A percentile compares a stretch with the other conserved stretches of the same genome.
phyloP scores from a whole-genome alignment of 2,113 vertebrate genomes.

The Osmerus eperlanus region DNA sequence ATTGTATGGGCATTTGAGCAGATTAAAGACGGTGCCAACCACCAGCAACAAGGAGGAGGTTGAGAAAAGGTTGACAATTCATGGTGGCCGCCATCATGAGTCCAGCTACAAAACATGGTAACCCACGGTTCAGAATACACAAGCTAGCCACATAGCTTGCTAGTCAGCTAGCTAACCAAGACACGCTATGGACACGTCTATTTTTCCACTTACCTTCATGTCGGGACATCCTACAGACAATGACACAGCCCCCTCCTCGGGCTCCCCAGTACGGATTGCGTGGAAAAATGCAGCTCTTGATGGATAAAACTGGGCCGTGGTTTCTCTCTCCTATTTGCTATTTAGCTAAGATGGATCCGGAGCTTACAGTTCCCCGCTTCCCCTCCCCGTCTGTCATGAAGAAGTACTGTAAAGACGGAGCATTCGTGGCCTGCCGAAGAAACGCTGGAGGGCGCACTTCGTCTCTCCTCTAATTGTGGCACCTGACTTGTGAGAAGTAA shows the following conservation, averaged over 20 bases:
- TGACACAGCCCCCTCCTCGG: constrained; percentile 71
- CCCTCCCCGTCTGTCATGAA: constrained; percentile 68
- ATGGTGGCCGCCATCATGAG: constrained; percentile 45
- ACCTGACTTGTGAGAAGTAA: no score
- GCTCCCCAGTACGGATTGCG: constrained; percentile 63
- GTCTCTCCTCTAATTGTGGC: no score
- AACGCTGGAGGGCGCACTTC: constrained; percentile 56
- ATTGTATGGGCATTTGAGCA: background rate
- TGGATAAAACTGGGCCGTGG: constrained; percentile 57
- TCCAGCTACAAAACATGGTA: constrained; percentile 54
- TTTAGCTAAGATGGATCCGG: constrained; percentile 74
- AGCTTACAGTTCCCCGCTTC: constrained; percentile 75
- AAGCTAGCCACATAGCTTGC: constrained; percentile 31
- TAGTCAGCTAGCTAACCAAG: constrained; percentile 32
- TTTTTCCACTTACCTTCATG: constrained; percentile 81
- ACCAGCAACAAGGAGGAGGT: background rate
- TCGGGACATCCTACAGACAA: constrained; percentile 85
- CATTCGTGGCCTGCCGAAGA: constrained; percentile 14
- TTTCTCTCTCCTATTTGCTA: constrained; percentile 66
- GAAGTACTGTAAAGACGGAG: constrained; percentile 21
- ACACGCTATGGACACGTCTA: constrained; percentile 48
- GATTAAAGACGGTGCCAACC: background rate
- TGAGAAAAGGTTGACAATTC: constrained; percentile 28
- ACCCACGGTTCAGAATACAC: constrained; percentile 36
- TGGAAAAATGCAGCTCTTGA: constrained; percentile 59